phyloP scores from a whole-genome alignment of 2,888 invertebrate genomes.

The Catocala sponsa region DNA sequence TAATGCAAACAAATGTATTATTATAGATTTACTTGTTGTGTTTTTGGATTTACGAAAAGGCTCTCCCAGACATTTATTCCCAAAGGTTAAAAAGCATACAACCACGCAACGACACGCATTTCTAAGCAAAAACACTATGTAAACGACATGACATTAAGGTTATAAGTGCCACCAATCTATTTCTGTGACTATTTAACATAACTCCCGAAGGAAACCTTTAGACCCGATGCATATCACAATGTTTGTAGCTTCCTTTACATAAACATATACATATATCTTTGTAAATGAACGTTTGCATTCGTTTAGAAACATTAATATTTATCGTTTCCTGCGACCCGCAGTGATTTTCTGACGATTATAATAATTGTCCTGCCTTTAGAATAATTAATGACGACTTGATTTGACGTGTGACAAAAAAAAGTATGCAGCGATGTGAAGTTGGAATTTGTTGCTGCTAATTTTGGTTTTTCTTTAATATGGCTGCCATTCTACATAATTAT shows the following conservation, averaged over 20 bases:
- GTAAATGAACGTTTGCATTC: conserved; percentile 31
- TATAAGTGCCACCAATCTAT: conserved; percentile 7
- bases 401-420: conserved; percentile 4
- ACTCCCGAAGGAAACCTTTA: conserved; percentile 16
- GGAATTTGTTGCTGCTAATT: background rate
- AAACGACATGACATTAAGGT: background rate
- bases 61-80: too few species aligned
- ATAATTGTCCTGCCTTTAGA: conserved; percentile 21
- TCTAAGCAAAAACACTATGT: conserved; percentile 1
- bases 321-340: conserved; percentile 48
- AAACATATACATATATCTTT: conserved; percentile 20
- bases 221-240: conserved; percentile 26
- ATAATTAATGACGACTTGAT: conserved; percentile 13
- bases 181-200: background rate
- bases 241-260: conserved; percentile 17
- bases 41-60: too few species aligned
- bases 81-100: too few species aligned
- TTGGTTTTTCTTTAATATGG: too few species aligned
- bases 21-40: too few species aligned
- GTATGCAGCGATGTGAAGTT: background rate
- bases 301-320: conserved; percentile 52
- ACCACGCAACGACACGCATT: too few species aligned
- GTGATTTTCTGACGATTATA: conserved; percentile 37
- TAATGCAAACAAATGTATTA: too few species aligned
- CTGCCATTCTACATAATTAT: too few species aligned